These are phyloP conservation scores for Helleia helle DNA, from an alignment of 2,888 invertebrate species.

Conservation along the genomic window DNA sequence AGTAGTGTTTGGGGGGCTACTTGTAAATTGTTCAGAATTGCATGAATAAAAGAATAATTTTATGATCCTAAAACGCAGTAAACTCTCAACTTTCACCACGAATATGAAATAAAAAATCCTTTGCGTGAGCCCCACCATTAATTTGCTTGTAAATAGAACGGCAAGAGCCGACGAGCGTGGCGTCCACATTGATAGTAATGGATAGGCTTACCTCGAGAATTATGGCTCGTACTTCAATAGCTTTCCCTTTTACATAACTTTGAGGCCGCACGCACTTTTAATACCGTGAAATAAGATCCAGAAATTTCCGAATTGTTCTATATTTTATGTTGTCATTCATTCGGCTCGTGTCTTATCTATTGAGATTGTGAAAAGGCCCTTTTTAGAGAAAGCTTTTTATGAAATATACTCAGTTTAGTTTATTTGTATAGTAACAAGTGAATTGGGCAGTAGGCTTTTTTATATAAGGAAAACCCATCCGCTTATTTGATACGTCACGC, in stretches of 20 bases:
- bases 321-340: too few relatives aligned
- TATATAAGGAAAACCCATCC: too few relatives aligned
- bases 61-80: neutral
- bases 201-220: constrained; percentile 42
- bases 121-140: constrained; percentile 58
- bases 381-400: too few relatives aligned
- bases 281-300: constrained; percentile 1
- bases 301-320: neutral
- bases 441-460: too few relatives aligned
- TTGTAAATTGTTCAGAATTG: too few relatives aligned
- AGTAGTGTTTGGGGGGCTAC: too few relatives aligned
- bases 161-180: constrained; percentile 34
- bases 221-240: constrained; percentile 30
- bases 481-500: too few relatives aligned
- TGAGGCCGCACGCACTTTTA: constrained; percentile 21
- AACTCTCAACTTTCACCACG: constrained; percentile 16
- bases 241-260: constrained; percentile 20
- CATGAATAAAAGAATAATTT: too few relatives aligned
- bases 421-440: too few relatives aligned
- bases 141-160: constrained; percentile 61
- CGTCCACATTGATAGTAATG: constrained; percentile 43
- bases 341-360: too few relatives aligned
- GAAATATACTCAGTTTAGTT: too few relatives aligned
- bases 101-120: constrained; percentile 32
- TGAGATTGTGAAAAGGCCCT: too few relatives aligned